These are phyloP conservation scores for Enteromius thamalakanensis DNA, from an alignment of 2,797 vertebrate species.

Conservation along the genomic window DNA sequence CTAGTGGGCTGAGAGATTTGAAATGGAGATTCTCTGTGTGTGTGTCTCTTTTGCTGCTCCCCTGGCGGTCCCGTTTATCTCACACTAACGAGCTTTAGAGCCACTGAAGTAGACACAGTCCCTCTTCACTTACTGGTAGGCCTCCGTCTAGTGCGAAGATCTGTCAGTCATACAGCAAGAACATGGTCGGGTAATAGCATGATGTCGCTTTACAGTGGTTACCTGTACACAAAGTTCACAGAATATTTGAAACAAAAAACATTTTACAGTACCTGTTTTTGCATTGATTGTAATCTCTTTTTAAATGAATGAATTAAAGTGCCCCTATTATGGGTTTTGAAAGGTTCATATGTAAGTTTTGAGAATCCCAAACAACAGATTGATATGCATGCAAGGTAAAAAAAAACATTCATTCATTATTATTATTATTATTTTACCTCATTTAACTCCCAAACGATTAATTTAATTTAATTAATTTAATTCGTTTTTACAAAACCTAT, in stretches of 20 bases:
- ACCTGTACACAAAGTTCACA: neutral
- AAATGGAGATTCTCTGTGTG: conserved; percentile 36
- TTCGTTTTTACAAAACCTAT: no score
- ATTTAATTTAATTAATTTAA: no score
- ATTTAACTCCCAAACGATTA: no score
- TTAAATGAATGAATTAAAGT: neutral
- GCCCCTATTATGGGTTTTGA: no score
- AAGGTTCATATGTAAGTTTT: no score
- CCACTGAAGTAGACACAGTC: conserved; percentile 36
- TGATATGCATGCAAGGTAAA: no score
- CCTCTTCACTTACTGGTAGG: conserved; percentile 7
- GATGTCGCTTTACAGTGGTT: neutral
- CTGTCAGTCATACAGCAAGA: neutral
- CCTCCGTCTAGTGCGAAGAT: neutral
- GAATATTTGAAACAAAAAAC: neutral
- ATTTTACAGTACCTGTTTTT: neutral
- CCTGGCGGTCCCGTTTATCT: conserved; percentile 50
- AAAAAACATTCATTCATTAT: no score
- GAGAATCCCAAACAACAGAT: no score
- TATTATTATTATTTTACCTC: no score
- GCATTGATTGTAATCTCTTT: neutral
- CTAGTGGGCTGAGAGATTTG: conserved; percentile 18
- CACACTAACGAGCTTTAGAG: conserved; percentile 50
- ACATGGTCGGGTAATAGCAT: neutral
- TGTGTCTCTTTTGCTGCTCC: conserved; percentile 1